phyloP scores from a whole-genome alignment of 1,140 invertebrate genomes.

The Cotesia vestalis region DNA sequence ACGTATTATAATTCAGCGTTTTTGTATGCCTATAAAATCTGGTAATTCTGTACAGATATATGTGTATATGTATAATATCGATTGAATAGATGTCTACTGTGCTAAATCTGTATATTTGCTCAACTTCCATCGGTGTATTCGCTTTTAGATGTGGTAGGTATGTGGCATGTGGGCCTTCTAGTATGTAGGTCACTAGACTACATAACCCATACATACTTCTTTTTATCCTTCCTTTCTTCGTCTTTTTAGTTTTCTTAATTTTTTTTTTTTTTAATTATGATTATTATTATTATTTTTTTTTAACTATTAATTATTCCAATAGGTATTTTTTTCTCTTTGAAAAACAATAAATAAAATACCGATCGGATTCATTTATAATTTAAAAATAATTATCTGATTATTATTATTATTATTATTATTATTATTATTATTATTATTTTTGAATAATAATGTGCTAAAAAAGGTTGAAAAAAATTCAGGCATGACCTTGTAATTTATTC shows the following conservation, averaged over 20 bases:
- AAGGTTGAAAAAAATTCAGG: too few relatives aligned
- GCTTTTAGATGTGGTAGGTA: constrained; percentile 49
- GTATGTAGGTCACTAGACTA: constrained; percentile 63
- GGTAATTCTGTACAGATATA: constrained; percentile 43
- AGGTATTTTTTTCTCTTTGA: too few relatives aligned
- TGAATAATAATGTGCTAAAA: too few relatives aligned
- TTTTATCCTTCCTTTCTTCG: constrained; percentile 9
- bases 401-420: too few relatives aligned
- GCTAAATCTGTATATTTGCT: constrained; percentile 57
- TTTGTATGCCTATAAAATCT: constrained; percentile 46
- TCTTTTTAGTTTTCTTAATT: neutral
- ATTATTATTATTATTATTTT: too few relatives aligned
- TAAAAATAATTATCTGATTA: too few relatives aligned
- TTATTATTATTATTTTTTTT: too few relatives aligned
- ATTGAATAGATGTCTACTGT: constrained; percentile 56
- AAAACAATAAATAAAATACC: too few relatives aligned
- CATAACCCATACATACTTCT: constrained; percentile 48
- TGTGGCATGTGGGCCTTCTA: constrained; percentile 31
- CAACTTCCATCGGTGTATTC: constrained; percentile 45
- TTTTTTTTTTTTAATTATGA: too few relatives aligned
- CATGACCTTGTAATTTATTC: too few relatives aligned
- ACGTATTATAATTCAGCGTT: neutral
- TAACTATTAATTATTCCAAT: too few relatives aligned
- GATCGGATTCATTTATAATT: too few relatives aligned
- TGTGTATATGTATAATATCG: constrained; percentile 49